Evolutionary conservation across 2,113 vertebrate species (phyloP).

Genomic region (Aspiorhynchus laticeps): DNA sequence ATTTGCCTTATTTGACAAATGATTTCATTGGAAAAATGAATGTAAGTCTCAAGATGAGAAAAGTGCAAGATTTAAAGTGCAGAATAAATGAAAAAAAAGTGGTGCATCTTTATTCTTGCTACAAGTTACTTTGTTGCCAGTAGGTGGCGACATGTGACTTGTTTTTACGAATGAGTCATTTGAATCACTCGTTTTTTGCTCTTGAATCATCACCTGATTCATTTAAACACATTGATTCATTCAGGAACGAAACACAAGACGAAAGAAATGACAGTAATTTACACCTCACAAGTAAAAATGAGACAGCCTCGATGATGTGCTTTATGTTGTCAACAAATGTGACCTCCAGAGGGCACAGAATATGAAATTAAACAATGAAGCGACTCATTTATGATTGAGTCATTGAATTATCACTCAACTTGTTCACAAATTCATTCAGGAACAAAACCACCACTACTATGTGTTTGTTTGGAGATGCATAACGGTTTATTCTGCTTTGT

Average conservation of each 20-base stretch:
- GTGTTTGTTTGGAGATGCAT: background rate
- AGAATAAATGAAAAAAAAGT: background rate
- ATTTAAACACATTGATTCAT: background rate
- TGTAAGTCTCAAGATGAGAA: background rate
- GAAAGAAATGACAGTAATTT: background rate
- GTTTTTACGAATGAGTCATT: background rate
- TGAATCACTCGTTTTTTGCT: background rate
- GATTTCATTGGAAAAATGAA: background rate
- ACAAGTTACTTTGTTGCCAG: background rate
- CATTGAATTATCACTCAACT: slow-evolving; percentile 10
- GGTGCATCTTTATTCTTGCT: background rate
- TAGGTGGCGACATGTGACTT: background rate
- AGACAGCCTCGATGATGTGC: background rate
- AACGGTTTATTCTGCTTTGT: background rate
- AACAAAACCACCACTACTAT: background rate
- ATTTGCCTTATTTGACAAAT: background rate
- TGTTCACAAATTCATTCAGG: background rate
- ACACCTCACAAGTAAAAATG: background rate
- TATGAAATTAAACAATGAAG: background rate
- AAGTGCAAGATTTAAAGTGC: background rate
- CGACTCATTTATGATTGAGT: background rate
- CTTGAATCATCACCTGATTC: background rate
- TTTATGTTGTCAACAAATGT: background rate
- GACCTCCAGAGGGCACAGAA: background rate
- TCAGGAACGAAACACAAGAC: background rate